Conservation (phyloP, 2,797 vertebrate genomes). For the Cuculus canorus region DNA sequence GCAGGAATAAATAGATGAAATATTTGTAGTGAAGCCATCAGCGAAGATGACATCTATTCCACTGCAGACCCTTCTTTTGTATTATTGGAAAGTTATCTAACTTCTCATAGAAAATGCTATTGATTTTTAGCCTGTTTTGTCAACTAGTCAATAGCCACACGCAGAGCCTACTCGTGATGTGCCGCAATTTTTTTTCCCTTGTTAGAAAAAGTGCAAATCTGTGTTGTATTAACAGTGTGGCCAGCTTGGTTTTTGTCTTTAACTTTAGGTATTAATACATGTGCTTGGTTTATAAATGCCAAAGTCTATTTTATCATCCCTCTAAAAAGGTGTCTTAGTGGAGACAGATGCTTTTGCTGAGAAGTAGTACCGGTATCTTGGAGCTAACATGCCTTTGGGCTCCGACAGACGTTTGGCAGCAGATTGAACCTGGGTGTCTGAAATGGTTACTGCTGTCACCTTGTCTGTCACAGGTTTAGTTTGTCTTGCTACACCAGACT, state of each 20-base stretch:
- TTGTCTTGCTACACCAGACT: neutral
- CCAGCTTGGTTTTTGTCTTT: neutral
- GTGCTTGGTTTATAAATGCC: neutral
- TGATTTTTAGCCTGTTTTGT: constrained; percentile 77
- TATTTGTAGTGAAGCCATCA: constrained; percentile 61
- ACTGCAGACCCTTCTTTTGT: constrained; percentile 34
- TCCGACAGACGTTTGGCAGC: constrained; percentile 36
- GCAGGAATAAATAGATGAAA: constrained; percentile 63
- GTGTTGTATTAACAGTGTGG: neutral
- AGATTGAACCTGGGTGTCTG: neutral
- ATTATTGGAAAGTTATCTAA: constrained; percentile 71
- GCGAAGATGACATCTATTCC: constrained; percentile 53
- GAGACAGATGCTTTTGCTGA: constrained; percentile 16
- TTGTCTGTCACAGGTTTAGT: neutral
- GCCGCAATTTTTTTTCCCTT: neutral
- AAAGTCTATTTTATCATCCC: neutral
- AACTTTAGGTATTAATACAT: neutral
- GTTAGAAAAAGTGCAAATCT: neutral
- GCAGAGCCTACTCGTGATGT: neutral
- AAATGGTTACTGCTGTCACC: constrained; percentile 21
- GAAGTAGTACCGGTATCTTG: neutral
- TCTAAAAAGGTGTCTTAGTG: neutral
- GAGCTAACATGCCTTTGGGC: constrained; percentile 31
- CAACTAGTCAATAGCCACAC: constrained; percentile 75
- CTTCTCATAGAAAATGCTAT: constrained; percentile 76